These are phyloP conservation scores for Cacoxenus indagator DNA, from an alignment of 2,888 invertebrate genomes.

Conservation along the genomic window DNA sequence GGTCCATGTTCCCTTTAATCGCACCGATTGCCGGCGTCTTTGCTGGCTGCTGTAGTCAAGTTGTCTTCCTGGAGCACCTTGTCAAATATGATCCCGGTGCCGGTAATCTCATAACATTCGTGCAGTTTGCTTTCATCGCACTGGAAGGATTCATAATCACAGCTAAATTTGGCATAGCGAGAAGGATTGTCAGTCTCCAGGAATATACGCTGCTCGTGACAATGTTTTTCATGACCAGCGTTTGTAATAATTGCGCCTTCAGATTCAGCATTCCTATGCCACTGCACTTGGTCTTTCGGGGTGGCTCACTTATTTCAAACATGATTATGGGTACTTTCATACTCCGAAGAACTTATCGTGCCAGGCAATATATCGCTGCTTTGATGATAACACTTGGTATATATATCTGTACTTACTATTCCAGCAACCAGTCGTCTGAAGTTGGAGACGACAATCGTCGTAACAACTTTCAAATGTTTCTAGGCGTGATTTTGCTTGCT, in stretches of 20 bases:
- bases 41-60: slow-evolving; percentile 88
- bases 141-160: slow-evolving; percentile 88
- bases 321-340: slow-evolving; percentile 93
- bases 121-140: slow-evolving; percentile 93
- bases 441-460: not conserved
- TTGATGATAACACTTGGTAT: slow-evolving; percentile 92
- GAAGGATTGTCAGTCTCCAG: slow-evolving; percentile 80
- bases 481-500: slow-evolving; percentile 85
- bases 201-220: slow-evolving; percentile 86
- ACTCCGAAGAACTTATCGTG: slow-evolving; percentile 82
- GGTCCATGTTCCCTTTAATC: slow-evolving; percentile 74
- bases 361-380: slow-evolving; percentile 90
- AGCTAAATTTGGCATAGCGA: slow-evolving; percentile 84
- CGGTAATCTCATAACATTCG: slow-evolving; percentile 95
- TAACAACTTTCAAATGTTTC: slow-evolving; percentile 71
- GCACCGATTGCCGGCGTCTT: slow-evolving; percentile 80
- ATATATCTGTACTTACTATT: slow-evolving; percentile 80
- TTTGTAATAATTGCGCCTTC: slow-evolving; percentile 95
- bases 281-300: slow-evolving; percentile 97
- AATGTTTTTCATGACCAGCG: slow-evolving; percentile 93
- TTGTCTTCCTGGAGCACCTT: slow-evolving; percentile 88
- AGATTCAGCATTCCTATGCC: slow-evolving; percentile 98
- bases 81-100: slow-evolving; percentile 91
- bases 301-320: slow-evolving; percentile 94
- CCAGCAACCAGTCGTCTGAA: slow-evolving; percentile 31